A percentile compares a stretch with the other conserved stretches of the same genome.
phyloP scores from a whole-genome alignment of 2,888 invertebrate species.

The Erebia palarica region DNA sequence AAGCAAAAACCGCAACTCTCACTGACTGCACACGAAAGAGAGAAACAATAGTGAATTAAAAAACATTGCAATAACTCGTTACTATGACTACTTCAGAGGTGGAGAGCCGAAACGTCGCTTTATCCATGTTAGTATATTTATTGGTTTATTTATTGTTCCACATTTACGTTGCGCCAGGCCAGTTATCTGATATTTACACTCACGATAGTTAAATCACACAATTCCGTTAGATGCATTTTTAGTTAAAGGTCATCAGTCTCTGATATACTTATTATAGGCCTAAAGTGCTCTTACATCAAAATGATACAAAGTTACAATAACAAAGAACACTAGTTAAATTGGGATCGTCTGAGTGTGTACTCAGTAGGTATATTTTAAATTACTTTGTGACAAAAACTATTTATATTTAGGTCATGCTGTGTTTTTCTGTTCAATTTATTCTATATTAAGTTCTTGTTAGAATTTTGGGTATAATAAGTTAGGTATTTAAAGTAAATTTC shows the following conservation, averaged over 20 bases:
- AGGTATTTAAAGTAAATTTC: no score
- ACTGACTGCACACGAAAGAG: slow-evolving; percentile 60
- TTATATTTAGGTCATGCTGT: no score
- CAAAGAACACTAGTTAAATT: slow-evolving; percentile 7
- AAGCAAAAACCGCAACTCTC: slow-evolving; percentile 66
- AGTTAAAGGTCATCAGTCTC: slow-evolving; percentile 31
- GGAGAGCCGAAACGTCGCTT: slow-evolving; percentile 74
- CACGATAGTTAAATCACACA: slow-evolving; percentile 20
- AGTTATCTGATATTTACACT: slow-evolving; percentile 29
- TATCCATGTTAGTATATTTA: slow-evolving; percentile 72
- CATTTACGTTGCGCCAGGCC: slow-evolving; percentile 23
- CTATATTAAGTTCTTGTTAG: no score
- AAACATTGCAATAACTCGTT: slow-evolving; percentile 43
- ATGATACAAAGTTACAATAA: slow-evolving; percentile 5
- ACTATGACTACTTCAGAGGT: slow-evolving; percentile 76
- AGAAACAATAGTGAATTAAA: slow-evolving; percentile 56
- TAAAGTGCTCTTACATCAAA: background rate
- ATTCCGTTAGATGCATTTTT: slow-evolving; percentile 18
- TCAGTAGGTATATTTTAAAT: background rate
- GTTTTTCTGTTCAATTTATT: no score
- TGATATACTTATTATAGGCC: background rate
- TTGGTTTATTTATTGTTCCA: slow-evolving; percentile 38
- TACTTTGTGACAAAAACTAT: background rate
- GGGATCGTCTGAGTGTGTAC: background rate
- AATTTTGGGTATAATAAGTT: no score